Evolutionary conservation across 2,888 invertebrate species (phyloP).

Genomic region (Melitaea athalia): DNA sequence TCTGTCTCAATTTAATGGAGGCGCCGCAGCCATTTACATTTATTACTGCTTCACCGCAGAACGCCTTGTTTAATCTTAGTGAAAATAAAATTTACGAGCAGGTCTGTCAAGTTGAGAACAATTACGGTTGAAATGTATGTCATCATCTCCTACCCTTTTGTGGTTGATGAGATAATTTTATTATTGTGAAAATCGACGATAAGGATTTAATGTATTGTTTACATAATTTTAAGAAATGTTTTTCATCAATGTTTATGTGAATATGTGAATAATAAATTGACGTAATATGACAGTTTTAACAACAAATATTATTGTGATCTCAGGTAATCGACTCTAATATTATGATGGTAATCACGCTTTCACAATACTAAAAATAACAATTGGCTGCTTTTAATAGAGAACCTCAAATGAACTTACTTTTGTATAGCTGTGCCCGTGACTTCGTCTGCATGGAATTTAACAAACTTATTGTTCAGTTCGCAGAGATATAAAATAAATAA

Average conservation of each 20-base stretch:
- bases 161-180: conserved; percentile 29
- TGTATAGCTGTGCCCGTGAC: too few species aligned
- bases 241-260: background rate
- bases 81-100: conserved; percentile 44
- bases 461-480: too few species aligned
- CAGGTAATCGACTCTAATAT: too few species aligned
- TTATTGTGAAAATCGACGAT: conserved; percentile 26
- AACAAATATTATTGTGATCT: too few species aligned
- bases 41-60: conserved; percentile 50
- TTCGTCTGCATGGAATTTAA: too few species aligned
- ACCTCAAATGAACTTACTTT: too few species aligned
- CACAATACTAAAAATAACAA: too few species aligned
- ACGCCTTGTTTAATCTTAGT: conserved; percentile 49
- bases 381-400: too few species aligned
- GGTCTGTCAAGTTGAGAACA: conserved; percentile 42
- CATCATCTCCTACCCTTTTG: conserved; percentile 37
- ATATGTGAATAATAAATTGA: background rate
- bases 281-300: too few species aligned
- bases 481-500: too few species aligned
- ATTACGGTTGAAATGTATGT: conserved; percentile 40
- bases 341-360: too few species aligned
- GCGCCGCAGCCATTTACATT: conserved; percentile 59
- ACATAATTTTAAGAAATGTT: conserved; percentile 7
- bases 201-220: conserved; percentile 22
- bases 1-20: conserved; percentile 61